phyloP scores from a whole-genome alignment of 2,797 vertebrate species.

The Gila robusta region DNA sequence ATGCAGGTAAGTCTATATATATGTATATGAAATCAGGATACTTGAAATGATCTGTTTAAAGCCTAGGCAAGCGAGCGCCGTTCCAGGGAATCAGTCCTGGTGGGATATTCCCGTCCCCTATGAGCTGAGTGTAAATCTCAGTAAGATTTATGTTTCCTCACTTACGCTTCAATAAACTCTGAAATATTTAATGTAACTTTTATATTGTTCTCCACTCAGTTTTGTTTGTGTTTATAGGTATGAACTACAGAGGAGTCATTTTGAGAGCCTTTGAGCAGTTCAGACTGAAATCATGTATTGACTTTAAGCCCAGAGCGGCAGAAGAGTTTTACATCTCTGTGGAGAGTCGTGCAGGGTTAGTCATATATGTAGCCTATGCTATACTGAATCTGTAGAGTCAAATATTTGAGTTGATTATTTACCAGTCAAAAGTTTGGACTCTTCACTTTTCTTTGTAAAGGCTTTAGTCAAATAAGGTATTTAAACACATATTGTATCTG shows the following conservation, averaged over 20 bases:
- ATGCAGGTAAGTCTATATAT: no score
- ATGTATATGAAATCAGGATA: no score
- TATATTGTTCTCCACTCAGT: neutral
- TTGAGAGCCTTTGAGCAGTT: slow-evolving; percentile 14
- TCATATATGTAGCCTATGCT: neutral
- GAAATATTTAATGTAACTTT: neutral
- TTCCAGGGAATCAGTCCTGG: neutral
- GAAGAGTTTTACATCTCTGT: slow-evolving; percentile 81
- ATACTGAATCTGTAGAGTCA: neutral
- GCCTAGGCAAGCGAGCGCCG: neutral
- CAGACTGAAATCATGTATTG: slow-evolving; percentile 11
- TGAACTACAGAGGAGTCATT: slow-evolving; percentile 10
- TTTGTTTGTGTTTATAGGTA: neutral
- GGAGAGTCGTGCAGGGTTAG: slow-evolving; percentile 75
- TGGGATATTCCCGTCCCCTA: neutral
- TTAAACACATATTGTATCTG: neutral
- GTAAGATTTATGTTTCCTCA: neutral
- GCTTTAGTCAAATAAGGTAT: no score
- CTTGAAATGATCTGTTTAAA: neutral
- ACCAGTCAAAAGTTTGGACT: neutral
- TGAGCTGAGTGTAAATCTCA: neutral
- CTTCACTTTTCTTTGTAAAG: no score
- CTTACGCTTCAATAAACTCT: neutral
- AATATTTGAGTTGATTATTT: neutral
- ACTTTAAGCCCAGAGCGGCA: neutral